Percentiles rank a stretch among this genome's conserved stretches.
Conservation (phyloP, 2,888 invertebrate species). For the Plebejus melissa region DNA sequence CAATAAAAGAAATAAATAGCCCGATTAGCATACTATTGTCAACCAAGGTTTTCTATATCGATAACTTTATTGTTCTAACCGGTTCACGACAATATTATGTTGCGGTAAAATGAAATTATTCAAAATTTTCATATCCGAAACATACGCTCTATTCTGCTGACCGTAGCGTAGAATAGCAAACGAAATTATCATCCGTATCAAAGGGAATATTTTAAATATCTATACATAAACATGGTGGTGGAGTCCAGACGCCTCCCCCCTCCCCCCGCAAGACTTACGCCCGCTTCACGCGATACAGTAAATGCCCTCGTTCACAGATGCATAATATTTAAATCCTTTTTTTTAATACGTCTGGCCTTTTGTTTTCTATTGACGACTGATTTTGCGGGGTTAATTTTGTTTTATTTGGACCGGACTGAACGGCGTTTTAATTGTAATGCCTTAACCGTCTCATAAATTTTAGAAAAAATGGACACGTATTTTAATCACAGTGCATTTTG, state of each 20-base stretch:
- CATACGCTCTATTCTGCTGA: constrained; percentile 50
- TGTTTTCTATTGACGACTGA: constrained; percentile 59
- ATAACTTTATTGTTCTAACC: not conserved
- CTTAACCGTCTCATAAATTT: constrained; percentile 16
- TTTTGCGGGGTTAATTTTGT: constrained; percentile 31
- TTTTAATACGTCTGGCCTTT: constrained; percentile 60
- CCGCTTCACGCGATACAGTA: constrained; percentile 56
- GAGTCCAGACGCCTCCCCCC: constrained; percentile 69
- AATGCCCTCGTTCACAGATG: constrained; percentile 68
- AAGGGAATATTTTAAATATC: constrained; percentile 78
- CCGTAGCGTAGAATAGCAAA: constrained; percentile 58
- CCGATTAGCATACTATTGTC: not conserved
- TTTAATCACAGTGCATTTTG: constrained; percentile 28
- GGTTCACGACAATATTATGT: not conserved
- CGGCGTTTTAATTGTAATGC: constrained; percentile 18
- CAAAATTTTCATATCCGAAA: not conserved
- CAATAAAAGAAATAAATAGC: not conserved
- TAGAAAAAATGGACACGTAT: constrained; percentile 19
- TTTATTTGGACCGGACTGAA: constrained; percentile 29
- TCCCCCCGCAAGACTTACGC: constrained; percentile 69
- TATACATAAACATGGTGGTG: constrained; percentile 63
- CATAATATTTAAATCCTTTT: constrained; percentile 62
- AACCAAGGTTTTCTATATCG: not conserved
- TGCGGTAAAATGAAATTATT: not conserved
- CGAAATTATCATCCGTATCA: constrained; percentile 77